Evolutionary conservation across 2,113 vertebrate genomes (phyloP).

Genomic region (Clarias magur): DNA sequence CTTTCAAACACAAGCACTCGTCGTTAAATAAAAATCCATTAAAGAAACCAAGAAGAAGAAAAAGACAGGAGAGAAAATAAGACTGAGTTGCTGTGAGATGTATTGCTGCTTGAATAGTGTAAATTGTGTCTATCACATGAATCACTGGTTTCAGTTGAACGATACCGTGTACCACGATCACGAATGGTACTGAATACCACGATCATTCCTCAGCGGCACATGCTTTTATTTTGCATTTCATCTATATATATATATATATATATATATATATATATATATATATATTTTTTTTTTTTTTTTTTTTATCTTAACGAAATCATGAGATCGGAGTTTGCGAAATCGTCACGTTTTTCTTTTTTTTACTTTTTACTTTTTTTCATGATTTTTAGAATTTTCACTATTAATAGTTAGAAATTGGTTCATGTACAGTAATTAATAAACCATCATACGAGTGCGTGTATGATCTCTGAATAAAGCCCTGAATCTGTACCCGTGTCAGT

Average conservation of each 20-base stretch:
- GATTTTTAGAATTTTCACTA: not conserved
- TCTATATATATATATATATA: too few relatives aligned
- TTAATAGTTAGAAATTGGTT: not conserved
- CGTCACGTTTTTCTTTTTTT: not conserved
- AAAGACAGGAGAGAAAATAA: not conserved
- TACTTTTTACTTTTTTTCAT: not conserved
- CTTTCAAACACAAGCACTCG: not conserved
- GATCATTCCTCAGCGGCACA: not conserved
- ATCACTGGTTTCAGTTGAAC: not conserved
- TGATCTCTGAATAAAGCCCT: not conserved
- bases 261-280: too few relatives aligned
- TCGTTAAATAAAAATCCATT: not conserved
- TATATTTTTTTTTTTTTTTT: too few relatives aligned
- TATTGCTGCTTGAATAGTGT: not conserved
- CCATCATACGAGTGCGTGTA: not conserved
- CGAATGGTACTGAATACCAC: not conserved
- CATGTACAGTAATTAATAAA: not conserved
- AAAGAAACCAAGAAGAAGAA: not conserved
- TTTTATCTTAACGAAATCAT: not conserved
- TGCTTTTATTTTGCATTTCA: not conserved
- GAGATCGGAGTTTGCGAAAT: not conserved
- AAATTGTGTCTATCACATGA: not conserved
- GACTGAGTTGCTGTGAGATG: not conserved
- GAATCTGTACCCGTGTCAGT: not conserved
- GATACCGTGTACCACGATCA: not conserved